Conservation (phyloP, 2,888 invertebrate genomes). For the Malthinus seriepunctatus region DNA sequence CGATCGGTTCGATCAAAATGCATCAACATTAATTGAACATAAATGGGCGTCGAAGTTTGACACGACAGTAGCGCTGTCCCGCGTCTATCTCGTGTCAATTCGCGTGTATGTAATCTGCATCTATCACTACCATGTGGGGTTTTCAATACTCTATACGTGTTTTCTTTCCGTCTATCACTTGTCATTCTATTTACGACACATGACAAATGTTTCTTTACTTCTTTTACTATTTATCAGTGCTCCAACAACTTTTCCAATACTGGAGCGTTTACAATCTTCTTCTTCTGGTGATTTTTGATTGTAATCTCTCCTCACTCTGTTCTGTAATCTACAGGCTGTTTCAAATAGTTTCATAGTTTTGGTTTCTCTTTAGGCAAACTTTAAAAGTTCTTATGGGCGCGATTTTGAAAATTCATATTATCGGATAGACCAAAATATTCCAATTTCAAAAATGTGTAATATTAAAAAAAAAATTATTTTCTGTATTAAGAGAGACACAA, state of each 20-base stretch:
- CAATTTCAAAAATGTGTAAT: too few species aligned
- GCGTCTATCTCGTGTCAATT: slow-evolving; percentile 41
- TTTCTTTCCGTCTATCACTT: slow-evolving; percentile 32
- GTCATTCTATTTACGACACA: slow-evolving; percentile 27
- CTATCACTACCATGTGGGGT: slow-evolving; percentile 35
- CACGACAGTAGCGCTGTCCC: slow-evolving; percentile 34
- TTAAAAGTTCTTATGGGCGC: too few species aligned
- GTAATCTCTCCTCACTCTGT: too few species aligned
- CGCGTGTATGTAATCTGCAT: slow-evolving; percentile 42
- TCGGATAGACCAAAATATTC: too few species aligned
- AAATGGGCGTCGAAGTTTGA: slow-evolving; percentile 35
- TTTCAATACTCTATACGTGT: slow-evolving; percentile 31
- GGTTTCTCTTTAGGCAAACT: too few species aligned
- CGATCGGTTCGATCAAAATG: slow-evolving; percentile 32
- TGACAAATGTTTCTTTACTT: slow-evolving; percentile 31
- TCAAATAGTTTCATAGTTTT: too few species aligned
- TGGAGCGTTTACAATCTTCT: not conserved
- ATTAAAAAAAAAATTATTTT: too few species aligned
- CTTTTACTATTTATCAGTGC: not conserved
- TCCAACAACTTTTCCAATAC: not conserved
- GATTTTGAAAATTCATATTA: too few species aligned
- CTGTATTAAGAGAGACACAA: too few species aligned
- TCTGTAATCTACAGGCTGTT: too few species aligned
- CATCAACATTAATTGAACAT: slow-evolving; percentile 35
- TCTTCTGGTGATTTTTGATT: too few species aligned